Evolutionary conservation across 2,113 vertebrate genomes (phyloP), one percentile per base, ranked within the genome.

Genomic region (Abramis brama): DNA sequence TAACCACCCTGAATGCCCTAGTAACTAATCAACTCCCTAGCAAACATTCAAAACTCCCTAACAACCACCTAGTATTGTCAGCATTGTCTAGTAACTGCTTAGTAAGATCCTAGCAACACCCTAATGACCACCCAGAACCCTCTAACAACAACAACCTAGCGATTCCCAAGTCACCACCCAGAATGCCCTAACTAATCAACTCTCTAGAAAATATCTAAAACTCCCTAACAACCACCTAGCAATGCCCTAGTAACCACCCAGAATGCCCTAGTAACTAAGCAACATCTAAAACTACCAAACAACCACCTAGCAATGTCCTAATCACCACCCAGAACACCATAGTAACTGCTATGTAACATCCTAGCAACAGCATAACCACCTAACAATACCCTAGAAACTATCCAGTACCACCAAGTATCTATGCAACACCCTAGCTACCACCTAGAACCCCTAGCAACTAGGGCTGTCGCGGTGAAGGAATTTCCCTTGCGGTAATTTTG

Each of bases 351-450:
- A 2, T 13, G 0, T 2, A 57, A 57, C 2, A 2, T 5, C 0
- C n/a, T 13, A 13, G 12, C 0, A 9, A 30, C 43, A 9, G 0
- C 43, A 43, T 12, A 12, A 62, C 12, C 5, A 55, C 25, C 5
- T 27, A 30, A 43, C 5, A 64, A 64, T 5, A 10, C 9, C 21
- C 7, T 47, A 4, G 50, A 6, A n/a, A 60, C 59, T n/a, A 8
- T 8, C 39, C 39, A 6, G 4, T 6, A 68, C 27, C 15, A 30
- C 3, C 23, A 4, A 25, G 3, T 4, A 30, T 10, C 70, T 1
- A 0, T n/a, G n/a, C 6, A 55, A 55, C 2, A 2, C 2, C 0
- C n/a, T 13, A 13, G 25, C 0, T 4, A 27, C 43, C 60, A 25
- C 60, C 1, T 1, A 8, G 7, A 11, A 62, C 12, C 5, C 25